Conservation (phyloP, 1,140 invertebrate species). For the Drosophila simulans region DNA sequence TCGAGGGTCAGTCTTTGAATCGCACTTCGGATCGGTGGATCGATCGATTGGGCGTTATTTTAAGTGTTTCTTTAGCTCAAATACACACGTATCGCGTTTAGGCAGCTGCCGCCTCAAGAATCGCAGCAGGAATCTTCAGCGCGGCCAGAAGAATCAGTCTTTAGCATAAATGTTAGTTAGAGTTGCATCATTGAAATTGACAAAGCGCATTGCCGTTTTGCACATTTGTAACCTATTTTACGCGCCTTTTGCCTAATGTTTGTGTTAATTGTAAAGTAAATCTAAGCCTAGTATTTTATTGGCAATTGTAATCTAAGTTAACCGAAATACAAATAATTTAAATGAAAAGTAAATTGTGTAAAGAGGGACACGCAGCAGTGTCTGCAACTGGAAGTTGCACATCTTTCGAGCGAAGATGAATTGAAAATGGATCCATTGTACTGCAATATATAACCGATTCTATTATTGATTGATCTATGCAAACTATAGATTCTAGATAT, state of each 20-base stretch:
- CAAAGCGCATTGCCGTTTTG: constrained; percentile 36
- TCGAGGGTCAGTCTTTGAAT: constrained; percentile 61
- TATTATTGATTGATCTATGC: constrained; percentile 49
- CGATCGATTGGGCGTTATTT: constrained; percentile 51
- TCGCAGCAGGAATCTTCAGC: constrained; percentile 32
- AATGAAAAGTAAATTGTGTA: constrained; percentile 35
- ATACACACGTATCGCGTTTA: constrained; percentile 45
- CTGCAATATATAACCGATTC: constrained; percentile 52
- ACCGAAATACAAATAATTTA: constrained; percentile 48
- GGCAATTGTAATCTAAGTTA: constrained; percentile 59
- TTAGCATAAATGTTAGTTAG: constrained; percentile 68
- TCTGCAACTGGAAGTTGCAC: constrained; percentile 30
- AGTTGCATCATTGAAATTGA: constrained; percentile 56
- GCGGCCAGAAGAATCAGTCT: constrained; percentile 61
- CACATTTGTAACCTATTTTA: constrained; percentile 68
- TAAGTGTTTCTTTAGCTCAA: constrained; percentile 76
- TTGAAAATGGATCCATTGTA: constrained; percentile 36
- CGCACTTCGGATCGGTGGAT: constrained; percentile 19
- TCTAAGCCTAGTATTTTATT: constrained; percentile 44
- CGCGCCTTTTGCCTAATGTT: constrained; percentile 63
- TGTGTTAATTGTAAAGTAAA: constrained; percentile 75
- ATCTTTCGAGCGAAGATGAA: constrained; percentile 27
- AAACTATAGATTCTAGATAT: constrained; percentile 45
- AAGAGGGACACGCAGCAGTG: constrained; percentile 28
- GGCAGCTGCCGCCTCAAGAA: constrained; percentile 37